Base-by-base conservation (phyloP, 2,797 vertebrate genomes). In the Macropodus opercularis region DNA sequence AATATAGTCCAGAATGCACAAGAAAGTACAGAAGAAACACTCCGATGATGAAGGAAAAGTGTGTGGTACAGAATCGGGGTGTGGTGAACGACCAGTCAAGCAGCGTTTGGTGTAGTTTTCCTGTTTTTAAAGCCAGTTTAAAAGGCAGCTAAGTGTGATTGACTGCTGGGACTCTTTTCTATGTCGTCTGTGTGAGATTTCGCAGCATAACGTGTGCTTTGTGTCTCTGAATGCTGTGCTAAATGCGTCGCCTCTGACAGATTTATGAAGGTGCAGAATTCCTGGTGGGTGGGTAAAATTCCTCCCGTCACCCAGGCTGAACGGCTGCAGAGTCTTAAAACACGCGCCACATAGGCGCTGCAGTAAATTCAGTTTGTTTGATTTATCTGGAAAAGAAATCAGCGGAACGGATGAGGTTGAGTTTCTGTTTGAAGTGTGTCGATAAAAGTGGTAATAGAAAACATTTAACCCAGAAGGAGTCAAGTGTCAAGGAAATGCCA, bases 191-290 rank as follows among this genome's bases (percentile, higher is more conserved):
- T 54, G 44, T 8, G 63, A 49, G 75, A 54, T 68, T 52, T 38
- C 7, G 48, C 29, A 39, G 58, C 61, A 83, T 69, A 81, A 42
- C 52, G 75, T 50, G 50, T 29, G 71, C 69, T 72, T 55, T 83
- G 76, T 83, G 53, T 62, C 52, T 62, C 41, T 17, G 39, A 58
- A 14, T 43, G 0, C 49, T 13, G 34, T 10, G 31, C 67, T 75
- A 56, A 73, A 55, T 5, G 10, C 35, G 18, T 53, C 52, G 13
- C 19, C 52, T 46, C 14, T 43, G 81, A 69, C 69, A 73, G 81
- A 75, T 85, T 85, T 81, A 74, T 67, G 75, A 60, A 65, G 70
- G 69, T 80, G 70, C 68, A 57, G 77, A 75, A 79, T 79, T 83
- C 49, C 69, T 57, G 57, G 40, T 72, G 63, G 44, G 49, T 50